A percentile compares a stretch with the other conserved stretches of the same genome.
Evolutionary conservation across 2,113 vertebrate species (phyloP).

Genomic region (Odontophorus gujanensis): DNA sequence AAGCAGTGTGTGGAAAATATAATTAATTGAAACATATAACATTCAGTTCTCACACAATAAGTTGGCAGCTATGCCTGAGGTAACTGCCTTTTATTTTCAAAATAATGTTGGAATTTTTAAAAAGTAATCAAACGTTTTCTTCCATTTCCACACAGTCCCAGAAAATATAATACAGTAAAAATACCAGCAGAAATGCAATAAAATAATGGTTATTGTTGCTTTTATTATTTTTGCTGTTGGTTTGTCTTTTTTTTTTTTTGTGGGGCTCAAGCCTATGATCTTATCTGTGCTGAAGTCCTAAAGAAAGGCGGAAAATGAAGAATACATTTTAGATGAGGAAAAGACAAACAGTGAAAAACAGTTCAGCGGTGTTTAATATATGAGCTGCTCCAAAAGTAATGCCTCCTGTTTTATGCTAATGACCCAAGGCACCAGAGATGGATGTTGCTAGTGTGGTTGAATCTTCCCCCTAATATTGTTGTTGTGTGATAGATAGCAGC

Average conservation of each 20-base stretch:
- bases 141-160: constrained; percentile 38
- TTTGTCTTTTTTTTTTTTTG: neutral
- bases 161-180: constrained; percentile 28
- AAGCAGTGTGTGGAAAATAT: constrained; percentile 56
- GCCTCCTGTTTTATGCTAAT: no score
- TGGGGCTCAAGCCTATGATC: neutral
- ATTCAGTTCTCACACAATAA: constrained; percentile 62
- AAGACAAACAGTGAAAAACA: constrained; percentile 22
- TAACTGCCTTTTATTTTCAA: constrained; percentile 69
- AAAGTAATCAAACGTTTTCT: constrained; percentile 57
- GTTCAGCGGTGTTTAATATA: constrained; percentile 10
- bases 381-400: no score
- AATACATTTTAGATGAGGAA: constrained; percentile 13
- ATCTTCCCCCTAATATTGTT: no score
- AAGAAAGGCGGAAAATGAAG: constrained; percentile 38
- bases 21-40: constrained; percentile 61
- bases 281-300: constrained; percentile 21
- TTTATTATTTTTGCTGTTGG: neutral
- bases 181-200: constrained; percentile 42
- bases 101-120: constrained; percentile 46
- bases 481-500: no score
- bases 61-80: constrained; percentile 60
- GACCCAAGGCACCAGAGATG: no score
- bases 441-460: no score
- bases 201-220: neutral